Conservation (phyloP, 2,113 vertebrate species). For the Corythoichthys haematopterus region DNA sequence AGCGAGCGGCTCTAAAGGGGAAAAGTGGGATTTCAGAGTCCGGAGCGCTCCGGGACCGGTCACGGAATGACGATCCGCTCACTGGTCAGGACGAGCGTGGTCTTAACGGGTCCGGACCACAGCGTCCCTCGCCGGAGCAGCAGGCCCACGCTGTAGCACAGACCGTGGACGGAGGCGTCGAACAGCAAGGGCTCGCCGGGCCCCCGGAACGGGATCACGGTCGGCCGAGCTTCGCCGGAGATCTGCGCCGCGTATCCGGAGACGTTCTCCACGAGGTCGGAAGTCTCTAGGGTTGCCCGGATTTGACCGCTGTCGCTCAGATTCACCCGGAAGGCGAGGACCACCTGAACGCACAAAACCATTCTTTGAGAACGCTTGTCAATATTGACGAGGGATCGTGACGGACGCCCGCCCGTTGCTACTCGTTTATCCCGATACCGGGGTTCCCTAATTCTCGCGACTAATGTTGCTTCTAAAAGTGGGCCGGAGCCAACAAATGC, state of each 20-base stretch:
- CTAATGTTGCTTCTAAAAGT: too few relatives aligned
- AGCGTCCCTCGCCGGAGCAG: conserved; percentile 72
- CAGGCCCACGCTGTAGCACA: conserved; percentile 85
- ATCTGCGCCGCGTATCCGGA: conserved; percentile 83
- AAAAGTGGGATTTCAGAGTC: not conserved
- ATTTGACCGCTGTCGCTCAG: conserved; percentile 77
- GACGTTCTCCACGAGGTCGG: conserved; percentile 76
- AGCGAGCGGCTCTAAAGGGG: conserved; percentile 82
- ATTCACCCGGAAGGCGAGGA: conserved; percentile 73
- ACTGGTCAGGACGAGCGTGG: conserved; percentile 86
- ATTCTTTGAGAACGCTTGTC: too few relatives aligned
- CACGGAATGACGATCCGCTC: conserved; percentile 49
- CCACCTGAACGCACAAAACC: conserved; percentile 57
- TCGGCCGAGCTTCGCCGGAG: conserved; percentile 82
- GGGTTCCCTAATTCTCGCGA: too few relatives aligned
- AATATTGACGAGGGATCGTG: too few relatives aligned
- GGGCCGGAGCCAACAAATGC: too few relatives aligned
- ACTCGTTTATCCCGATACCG: too few relatives aligned
- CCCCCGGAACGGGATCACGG: conserved; percentile 80
- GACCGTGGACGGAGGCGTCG: conserved; percentile 84
- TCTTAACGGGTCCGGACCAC: conserved; percentile 78
- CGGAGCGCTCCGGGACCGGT: too few relatives aligned
- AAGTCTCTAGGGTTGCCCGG: conserved; percentile 74
- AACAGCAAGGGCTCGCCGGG: conserved; percentile 77
- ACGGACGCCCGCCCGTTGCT: too few relatives aligned